Conservation (phyloP, 2,113 vertebrate species). For the Nothobranchius furzeri region DNA sequence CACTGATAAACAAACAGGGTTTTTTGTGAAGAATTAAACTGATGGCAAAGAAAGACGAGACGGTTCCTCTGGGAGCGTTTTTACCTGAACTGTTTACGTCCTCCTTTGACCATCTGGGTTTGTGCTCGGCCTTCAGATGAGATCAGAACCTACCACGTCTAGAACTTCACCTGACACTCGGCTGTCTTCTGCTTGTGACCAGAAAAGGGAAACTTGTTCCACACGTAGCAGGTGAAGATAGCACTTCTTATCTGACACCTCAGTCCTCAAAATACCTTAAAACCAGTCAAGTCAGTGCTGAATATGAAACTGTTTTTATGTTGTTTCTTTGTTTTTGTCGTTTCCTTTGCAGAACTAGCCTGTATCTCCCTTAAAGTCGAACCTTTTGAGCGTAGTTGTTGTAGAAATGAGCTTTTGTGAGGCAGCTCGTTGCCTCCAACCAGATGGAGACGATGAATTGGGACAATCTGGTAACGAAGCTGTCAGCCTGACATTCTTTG, state of each 20-base stretch:
- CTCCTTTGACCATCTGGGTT: slow-evolving; percentile 30
- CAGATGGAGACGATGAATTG: slow-evolving; percentile 19
- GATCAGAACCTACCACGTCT: slow-evolving; percentile 23
- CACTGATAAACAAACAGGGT: slow-evolving; percentile 19
- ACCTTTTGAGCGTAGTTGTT: slow-evolving; percentile 60
- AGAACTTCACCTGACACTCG: slow-evolving; percentile 30
- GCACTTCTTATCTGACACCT: slow-evolving; percentile 27
- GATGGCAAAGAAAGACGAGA: slow-evolving; percentile 15
- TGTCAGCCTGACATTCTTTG: slow-evolving; percentile 57
- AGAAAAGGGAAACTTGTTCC: background rate
- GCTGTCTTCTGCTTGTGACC: slow-evolving; percentile 25
- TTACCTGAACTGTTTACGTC: slow-evolving; percentile 12
- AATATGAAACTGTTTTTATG: slow-evolving; percentile 39
- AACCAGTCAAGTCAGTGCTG: slow-evolving; percentile 51
- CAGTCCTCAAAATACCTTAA: slow-evolving; percentile 7
- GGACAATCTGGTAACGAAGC: slow-evolving; percentile 55
- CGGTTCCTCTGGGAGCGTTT: slow-evolving; percentile 18
- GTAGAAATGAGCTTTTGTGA: slow-evolving; percentile 70
- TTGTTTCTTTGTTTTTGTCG: slow-evolving; percentile 48
- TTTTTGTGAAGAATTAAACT: slow-evolving; percentile 39
- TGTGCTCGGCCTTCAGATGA: slow-evolving; percentile 22
- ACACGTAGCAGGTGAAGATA: slow-evolving; percentile 21
- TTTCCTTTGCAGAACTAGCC: slow-evolving; percentile 68
- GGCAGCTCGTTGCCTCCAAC: slow-evolving; percentile 54
- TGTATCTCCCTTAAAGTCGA: slow-evolving; percentile 67